Percentiles rank a stretch among this genome's conserved stretches.
phyloP scores from a whole-genome alignment of 2,888 invertebrate genomes.

The Eucera pruinosa region DNA sequence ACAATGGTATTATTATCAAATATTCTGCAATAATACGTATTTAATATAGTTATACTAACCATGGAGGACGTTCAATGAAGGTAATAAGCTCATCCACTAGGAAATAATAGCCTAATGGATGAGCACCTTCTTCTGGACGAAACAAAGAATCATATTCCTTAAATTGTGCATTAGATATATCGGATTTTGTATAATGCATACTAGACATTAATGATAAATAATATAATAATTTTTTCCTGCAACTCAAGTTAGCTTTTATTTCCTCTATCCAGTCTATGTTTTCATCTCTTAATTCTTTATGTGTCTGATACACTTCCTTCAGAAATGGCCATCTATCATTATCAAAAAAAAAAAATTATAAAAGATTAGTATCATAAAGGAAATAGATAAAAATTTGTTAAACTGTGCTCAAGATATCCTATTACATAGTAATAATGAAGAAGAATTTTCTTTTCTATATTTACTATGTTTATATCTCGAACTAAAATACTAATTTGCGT shows the following conservation, averaged over 20 bases:
- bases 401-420: not conserved
- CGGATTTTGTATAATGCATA: constrained; percentile 84
- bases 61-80: constrained; percentile 72
- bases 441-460: not conserved
- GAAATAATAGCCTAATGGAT: constrained; percentile 84
- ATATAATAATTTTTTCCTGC: constrained; percentile 78
- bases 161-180: constrained; percentile 84
- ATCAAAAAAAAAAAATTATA: too few relatives aligned
- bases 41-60: constrained; percentile 70
- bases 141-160: constrained; percentile 83
- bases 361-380: not conserved
- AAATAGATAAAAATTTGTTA: not conserved
- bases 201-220: constrained; percentile 84
- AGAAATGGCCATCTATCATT: constrained; percentile 84
- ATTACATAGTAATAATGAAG: not conserved
- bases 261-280: constrained; percentile 82
- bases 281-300: constrained; percentile 61
- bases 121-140: constrained; percentile 77
- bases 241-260: constrained; percentile 78
- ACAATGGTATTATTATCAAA: not conserved
- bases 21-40: constrained; percentile 13
- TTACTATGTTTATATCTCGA: not conserved
- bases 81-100: constrained; percentile 83
- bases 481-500: constrained; percentile 2
- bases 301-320: constrained; percentile 78